Conservation (phyloP, 2,113 vertebrate species). For the Pangasianodon hypophthalmus region DNA sequence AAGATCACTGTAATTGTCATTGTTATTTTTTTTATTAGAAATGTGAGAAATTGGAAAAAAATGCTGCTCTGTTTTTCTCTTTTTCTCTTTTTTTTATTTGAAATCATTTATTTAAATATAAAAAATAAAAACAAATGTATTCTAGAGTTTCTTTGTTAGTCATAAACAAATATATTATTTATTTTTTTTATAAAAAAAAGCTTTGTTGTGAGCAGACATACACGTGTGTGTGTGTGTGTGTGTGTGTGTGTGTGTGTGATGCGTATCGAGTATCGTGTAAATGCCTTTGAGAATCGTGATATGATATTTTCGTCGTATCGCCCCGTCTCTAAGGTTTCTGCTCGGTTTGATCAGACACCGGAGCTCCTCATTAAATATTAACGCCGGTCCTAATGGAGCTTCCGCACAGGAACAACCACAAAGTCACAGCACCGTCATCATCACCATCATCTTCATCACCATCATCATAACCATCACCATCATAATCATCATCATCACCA, state of each 20-base stretch:
- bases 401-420: neutral
- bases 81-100: too few relatives aligned
- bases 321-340: neutral
- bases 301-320: neutral
- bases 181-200: too few relatives aligned
- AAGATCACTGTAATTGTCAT: too few relatives aligned
- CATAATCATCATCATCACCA: neutral
- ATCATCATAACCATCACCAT: neutral
- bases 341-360: neutral
- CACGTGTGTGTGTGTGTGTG: too few relatives aligned
- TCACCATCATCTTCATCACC: neutral
- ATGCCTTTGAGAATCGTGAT: neutral
- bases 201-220: too few relatives aligned
- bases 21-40: too few relatives aligned
- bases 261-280: neutral
- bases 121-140: too few relatives aligned
- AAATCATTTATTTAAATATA: too few relatives aligned
- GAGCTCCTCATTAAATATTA: conserved; percentile 26
- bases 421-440: neutral
- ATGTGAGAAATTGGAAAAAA: too few relatives aligned
- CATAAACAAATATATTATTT: too few relatives aligned
- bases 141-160: too few relatives aligned
- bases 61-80: too few relatives aligned
- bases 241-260: neutral
- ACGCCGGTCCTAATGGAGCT: conserved; percentile 10